Evolutionary conservation across 2,888 invertebrate species (phyloP).

Genomic region (Trichogramma evanescens): DNA sequence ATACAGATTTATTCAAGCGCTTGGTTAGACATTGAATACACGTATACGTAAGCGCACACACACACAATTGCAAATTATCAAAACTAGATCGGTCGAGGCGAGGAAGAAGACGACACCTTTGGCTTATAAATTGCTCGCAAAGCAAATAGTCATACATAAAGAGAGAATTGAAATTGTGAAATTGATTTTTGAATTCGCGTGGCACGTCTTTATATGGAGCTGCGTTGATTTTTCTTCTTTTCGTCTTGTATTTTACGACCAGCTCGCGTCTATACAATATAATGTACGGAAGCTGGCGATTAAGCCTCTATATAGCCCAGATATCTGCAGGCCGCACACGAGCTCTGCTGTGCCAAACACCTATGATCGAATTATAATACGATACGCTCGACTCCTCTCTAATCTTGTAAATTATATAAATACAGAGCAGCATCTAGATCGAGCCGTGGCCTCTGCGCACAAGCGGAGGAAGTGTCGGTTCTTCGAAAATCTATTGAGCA

Average conservation of each 20-base stretch:
- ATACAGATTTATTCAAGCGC: slow-evolving; percentile 34
- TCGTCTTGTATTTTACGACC: too few relatives aligned
- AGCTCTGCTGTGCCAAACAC: background rate
- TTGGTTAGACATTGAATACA: too few relatives aligned
- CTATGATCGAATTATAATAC: background rate
- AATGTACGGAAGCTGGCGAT: slow-evolving; percentile 1
- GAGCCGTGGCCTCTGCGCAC: background rate
- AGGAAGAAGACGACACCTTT: slow-evolving; percentile 15
- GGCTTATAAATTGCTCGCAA: too few relatives aligned
- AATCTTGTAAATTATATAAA: slow-evolving; percentile 2
- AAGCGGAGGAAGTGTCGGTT: background rate
- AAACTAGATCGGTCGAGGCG: slow-evolving; percentile 1
- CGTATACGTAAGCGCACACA: too few relatives aligned
- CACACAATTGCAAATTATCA: too few relatives aligned
- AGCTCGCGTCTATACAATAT: too few relatives aligned
- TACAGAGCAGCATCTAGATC: too few relatives aligned
- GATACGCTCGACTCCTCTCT: background rate
- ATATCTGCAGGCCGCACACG: background rate
- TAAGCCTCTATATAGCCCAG: background rate
- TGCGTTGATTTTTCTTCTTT: too few relatives aligned
- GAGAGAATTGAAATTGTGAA: background rate
- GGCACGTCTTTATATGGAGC: too few relatives aligned
- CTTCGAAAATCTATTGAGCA: slow-evolving; percentile 5
- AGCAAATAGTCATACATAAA: background rate
- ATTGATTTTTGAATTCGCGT: too few relatives aligned